Evolutionary conservation across 2,113 vertebrate species (phyloP).

Genomic region (Nothocercus julius): DNA sequence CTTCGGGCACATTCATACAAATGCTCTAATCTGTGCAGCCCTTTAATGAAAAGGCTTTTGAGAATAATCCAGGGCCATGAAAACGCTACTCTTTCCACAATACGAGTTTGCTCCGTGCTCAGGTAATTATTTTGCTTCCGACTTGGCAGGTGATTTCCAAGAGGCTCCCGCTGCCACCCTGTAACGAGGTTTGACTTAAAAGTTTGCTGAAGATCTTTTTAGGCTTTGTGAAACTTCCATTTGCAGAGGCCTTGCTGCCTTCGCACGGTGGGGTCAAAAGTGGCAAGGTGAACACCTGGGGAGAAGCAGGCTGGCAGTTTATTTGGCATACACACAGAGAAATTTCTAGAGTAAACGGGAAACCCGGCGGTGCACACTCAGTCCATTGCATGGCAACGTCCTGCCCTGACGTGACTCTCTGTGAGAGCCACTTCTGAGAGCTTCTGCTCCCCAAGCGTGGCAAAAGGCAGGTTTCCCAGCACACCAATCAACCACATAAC

Average conservation of each 20-base stretch:
- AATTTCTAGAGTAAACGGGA: neutral
- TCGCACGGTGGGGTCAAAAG: neutral
- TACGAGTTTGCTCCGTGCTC: neutral
- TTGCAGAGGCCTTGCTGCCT: neutral
- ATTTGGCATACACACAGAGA: neutral
- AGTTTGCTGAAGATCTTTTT: neutral
- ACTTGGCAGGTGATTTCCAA: neutral
- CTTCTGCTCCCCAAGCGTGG: neutral
- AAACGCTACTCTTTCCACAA: neutral
- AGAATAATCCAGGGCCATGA: neutral
- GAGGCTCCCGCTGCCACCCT: neutral
- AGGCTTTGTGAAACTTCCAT: neutral
- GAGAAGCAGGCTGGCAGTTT: neutral
- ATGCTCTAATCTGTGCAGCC: neutral
- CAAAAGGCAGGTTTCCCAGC: neutral
- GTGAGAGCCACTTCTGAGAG: neutral
- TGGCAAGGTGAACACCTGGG: neutral
- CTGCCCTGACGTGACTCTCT: neutral
- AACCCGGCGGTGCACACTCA: neutral
- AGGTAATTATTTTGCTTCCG: neutral
- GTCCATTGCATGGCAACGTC: neutral
- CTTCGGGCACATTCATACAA: neutral
- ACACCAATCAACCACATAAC: neutral
- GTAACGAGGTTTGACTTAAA: neutral
- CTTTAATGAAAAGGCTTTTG: slow-evolving; percentile 17